phyloP scores from a whole-genome alignment of 1,140 invertebrate genomes.

The Zophobas atratus region DNA sequence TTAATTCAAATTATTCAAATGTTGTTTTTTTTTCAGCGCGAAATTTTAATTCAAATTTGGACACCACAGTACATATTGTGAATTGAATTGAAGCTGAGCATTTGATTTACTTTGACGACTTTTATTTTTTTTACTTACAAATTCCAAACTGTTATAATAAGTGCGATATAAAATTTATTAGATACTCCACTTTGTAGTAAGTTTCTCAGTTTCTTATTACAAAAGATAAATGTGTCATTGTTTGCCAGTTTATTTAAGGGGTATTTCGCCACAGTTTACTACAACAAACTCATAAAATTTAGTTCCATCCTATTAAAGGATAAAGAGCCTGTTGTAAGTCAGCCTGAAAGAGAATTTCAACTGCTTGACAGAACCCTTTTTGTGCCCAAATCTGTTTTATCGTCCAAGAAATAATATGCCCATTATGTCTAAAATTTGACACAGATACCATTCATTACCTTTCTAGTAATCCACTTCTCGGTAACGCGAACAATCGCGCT shows the following conservation, averaged over 20 bases:
- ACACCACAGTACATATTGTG: too few relatives aligned
- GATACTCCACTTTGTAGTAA: background rate
- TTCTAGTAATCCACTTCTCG: background rate
- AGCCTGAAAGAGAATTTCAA: conserved; percentile 4
- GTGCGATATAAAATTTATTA: too few relatives aligned
- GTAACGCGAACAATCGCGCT: conserved; percentile 6
- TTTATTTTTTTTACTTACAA: too few relatives aligned
- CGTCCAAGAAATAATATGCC: background rate
- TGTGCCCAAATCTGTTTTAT: conserved; percentile 21
- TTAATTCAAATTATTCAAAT: too few relatives aligned
- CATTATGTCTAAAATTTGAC: conserved; percentile 9
- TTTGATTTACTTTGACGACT: too few relatives aligned
- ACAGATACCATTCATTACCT: background rate
- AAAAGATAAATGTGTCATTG: conserved; percentile 22
- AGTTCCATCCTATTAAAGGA: conserved; percentile 40
- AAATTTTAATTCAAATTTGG: too few relatives aligned
- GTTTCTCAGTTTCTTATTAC: background rate
- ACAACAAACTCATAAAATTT: conserved; percentile 37
- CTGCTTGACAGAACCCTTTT: conserved; percentile 21
- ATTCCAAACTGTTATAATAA: too few relatives aligned
- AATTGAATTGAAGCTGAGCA: too few relatives aligned
- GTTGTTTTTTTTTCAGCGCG: too few relatives aligned
- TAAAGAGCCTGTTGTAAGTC: conserved; percentile 28
- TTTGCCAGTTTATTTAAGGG: conserved; percentile 20
- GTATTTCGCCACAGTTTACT: conserved; percentile 27